Percentiles rank a stretch among this genome's conserved stretches.
Evolutionary conservation across 2,888 invertebrate genomes (phyloP).

Genomic region (Drosophila putrida): DNA sequence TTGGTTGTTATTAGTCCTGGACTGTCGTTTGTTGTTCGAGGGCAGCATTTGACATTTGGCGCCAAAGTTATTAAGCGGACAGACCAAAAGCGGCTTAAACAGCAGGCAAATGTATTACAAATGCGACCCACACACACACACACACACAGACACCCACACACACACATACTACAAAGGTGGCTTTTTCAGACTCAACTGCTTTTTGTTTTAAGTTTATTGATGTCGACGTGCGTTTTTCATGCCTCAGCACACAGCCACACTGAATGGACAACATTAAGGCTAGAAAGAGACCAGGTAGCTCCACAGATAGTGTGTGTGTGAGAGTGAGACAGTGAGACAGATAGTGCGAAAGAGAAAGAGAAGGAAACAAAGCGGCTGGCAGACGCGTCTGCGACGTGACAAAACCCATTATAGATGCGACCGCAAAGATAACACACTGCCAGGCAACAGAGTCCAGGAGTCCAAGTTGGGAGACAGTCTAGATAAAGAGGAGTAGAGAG

Average conservation of each 20-base stretch:
- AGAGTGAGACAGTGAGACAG: not conserved
- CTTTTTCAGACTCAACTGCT: conserved; percentile 28
- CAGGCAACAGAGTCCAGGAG: conserved; percentile 11
- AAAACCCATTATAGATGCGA: conserved; percentile 85
- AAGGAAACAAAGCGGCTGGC: conserved; percentile 27
- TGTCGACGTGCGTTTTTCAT: conserved; percentile 78
- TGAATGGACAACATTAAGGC: conserved; percentile 29
- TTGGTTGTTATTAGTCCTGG: conserved; percentile 10
- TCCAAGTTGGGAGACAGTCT: conserved; percentile 5
- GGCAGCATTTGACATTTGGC: conserved; percentile 67
- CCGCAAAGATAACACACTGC: conserved; percentile 79
- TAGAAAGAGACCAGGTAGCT: conserved; percentile 5
- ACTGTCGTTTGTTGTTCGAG: conserved; percentile 1
- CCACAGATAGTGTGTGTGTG: not conserved
- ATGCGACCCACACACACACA: conserved; percentile 23
- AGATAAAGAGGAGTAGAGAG: not conserved
- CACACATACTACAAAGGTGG: conserved; percentile 22
- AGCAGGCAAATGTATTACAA: conserved; percentile 62
- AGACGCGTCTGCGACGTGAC: conserved; percentile 83
- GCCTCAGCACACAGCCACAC: conserved; percentile 68
- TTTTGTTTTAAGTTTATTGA: conserved; percentile 80
- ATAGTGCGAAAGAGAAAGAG: not conserved
- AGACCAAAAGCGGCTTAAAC: conserved; percentile 63
- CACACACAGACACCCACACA: conserved; percentile 1
- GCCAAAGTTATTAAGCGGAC: conserved; percentile 69